A percentile compares a stretch with the other conserved stretches of the same genome.
phyloP scores from a whole-genome alignment of 1,140 invertebrate species.

The Geopemphigus sp. region DNA sequence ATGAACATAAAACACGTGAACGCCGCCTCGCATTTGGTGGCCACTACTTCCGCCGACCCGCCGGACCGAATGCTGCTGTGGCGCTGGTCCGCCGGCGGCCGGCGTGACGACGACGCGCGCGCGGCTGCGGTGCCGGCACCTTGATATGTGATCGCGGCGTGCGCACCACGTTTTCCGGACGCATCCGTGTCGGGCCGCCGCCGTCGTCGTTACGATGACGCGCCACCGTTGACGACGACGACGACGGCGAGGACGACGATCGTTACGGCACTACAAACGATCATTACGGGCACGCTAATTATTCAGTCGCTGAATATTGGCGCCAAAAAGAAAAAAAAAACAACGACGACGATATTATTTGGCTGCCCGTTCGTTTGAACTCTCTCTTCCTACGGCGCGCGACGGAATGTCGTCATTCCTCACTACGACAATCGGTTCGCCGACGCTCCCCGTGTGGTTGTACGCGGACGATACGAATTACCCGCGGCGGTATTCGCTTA shows the following conservation, averaged over 20 bases:
- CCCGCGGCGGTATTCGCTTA: too few relatives aligned
- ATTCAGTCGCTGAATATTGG: too few relatives aligned
- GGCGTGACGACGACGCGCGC: conserved; percentile 45
- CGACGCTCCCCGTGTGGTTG: too few relatives aligned
- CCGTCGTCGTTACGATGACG: conserved; percentile 9
- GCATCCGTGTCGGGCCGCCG: conserved; percentile 42
- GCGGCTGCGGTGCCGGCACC: conserved; percentile 22
- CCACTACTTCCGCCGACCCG: conserved; percentile 51
- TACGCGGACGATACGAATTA: too few relatives aligned
- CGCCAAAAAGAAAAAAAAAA: too few relatives aligned
- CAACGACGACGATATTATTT: too few relatives aligned
- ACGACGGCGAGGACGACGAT: not conserved
- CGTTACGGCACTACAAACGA: not conserved
- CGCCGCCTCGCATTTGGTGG: conserved; percentile 50
- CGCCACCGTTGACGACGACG: conserved; percentile 5
- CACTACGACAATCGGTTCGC: too few relatives aligned
- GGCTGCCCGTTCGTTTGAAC: too few relatives aligned
- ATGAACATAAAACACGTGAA: conserved; percentile 64
- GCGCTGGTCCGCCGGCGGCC: conserved; percentile 47
- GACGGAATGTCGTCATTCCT: too few relatives aligned
- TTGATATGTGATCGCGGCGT: conserved; percentile 45
- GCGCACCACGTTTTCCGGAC: conserved; percentile 47
- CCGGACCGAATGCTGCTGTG: not conserved
- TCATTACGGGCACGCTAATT: too few relatives aligned
- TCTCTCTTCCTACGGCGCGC: too few relatives aligned